These are phyloP conservation scores for Heliocidaris erythrogramma DNA, from an alignment of 35 echinoderm and acorn worm genomes.

Conservation along the genomic window DNA sequence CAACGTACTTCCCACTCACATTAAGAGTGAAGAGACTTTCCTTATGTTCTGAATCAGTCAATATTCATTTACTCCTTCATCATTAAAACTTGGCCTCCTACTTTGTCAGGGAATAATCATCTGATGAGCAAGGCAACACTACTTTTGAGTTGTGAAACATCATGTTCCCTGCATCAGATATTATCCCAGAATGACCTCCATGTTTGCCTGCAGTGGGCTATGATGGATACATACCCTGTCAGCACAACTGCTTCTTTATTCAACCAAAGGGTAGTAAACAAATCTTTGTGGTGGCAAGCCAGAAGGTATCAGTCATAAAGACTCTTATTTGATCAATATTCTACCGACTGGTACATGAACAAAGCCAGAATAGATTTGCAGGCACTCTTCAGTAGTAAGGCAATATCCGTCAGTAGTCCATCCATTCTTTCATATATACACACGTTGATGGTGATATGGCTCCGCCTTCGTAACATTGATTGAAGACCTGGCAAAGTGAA, in stretches of 20 bases:
- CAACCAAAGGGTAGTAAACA: neutral
- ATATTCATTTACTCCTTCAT: too few species aligned
- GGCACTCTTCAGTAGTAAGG: neutral
- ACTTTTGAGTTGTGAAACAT: too few species aligned
- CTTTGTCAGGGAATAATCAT: too few species aligned
- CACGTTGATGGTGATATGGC: constrained; percentile 91
- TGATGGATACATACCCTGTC: neutral
- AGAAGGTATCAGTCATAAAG: neutral
- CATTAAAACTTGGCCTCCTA: too few species aligned
- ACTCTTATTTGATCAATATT: neutral
- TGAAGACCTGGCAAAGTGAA: constrained; percentile 70
- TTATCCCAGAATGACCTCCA: too few species aligned
- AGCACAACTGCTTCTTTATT: neutral
- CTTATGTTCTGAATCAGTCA: too few species aligned
- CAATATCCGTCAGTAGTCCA: constrained; percentile 75
- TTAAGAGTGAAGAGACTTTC: too few species aligned
- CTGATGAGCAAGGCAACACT: too few species aligned
- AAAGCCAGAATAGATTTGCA: neutral
- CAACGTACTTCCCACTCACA: too few species aligned
- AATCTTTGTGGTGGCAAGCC: neutral
- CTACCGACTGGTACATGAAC: neutral
- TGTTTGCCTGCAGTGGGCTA: too few species aligned
- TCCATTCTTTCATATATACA: constrained; percentile 98
- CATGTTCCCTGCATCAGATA: too few species aligned
- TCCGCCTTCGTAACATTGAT: constrained; percentile 91